Conservation (phyloP, 2,888 invertebrate species). For the Lucinisca nassula region DNA sequence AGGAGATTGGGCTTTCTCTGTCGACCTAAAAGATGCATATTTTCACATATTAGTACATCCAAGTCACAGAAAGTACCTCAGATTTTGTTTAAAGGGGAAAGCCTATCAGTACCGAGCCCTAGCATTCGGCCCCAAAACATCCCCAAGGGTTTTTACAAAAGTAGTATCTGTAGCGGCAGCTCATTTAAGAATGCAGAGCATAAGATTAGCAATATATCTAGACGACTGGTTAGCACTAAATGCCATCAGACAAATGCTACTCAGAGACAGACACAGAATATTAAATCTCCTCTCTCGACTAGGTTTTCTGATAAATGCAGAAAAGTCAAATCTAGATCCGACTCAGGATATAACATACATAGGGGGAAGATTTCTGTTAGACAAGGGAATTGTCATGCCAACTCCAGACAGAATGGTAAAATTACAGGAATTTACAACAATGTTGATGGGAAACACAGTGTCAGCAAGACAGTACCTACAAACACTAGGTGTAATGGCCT, state of each 20-base stretch:
- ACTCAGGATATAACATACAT: constrained; percentile 44
- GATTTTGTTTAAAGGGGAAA: constrained; percentile 25
- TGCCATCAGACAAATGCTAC: no score
- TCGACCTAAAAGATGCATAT: constrained; percentile 24
- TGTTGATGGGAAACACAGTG: background rate
- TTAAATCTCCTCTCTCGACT: constrained; percentile 35
- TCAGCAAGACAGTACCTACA: background rate
- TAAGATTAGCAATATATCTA: constrained; percentile 50
- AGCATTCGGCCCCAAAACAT: constrained; percentile 31
- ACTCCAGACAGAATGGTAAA: constrained; percentile 36
- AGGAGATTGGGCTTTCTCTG: no score
- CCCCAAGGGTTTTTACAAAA: constrained; percentile 50
- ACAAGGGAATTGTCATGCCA: constrained; percentile 33
- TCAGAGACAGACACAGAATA: constrained; percentile 28
- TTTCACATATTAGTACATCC: constrained; percentile 39
- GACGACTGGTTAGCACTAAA: constrained; percentile 71
- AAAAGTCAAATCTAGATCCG: constrained; percentile 44
- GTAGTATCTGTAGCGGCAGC: constrained; percentile 49
- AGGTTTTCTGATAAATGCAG: constrained; percentile 59
- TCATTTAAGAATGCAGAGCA: constrained; percentile 22
- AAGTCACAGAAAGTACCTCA: constrained; percentile 35
- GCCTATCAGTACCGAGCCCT: constrained; percentile 30
- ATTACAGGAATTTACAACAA: no score
- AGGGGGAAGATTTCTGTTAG: constrained; percentile 25
- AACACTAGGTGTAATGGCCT: constrained; percentile 44